Evolutionary conservation across 2,888 invertebrate genomes (phyloP).

Genomic region (Melipona beecheii): DNA sequence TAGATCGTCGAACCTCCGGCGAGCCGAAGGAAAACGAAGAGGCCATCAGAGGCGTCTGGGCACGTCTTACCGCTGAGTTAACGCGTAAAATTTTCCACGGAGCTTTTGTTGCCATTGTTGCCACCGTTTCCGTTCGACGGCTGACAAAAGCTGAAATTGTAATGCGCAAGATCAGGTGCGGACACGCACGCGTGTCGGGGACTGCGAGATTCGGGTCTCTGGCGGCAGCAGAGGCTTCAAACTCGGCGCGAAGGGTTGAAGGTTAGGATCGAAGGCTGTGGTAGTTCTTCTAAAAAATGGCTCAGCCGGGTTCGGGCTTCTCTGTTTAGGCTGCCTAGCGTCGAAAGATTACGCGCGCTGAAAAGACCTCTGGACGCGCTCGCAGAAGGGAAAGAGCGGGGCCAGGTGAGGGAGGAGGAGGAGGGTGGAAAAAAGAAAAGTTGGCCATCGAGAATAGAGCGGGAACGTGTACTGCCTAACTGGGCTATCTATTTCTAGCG

Average conservation of each 20-base stretch:
- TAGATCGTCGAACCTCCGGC: slow-evolving; percentile 1
- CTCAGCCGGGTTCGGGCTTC: no score
- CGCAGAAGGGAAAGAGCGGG: slow-evolving; percentile 19
- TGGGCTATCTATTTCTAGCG: slow-evolving; percentile 77
- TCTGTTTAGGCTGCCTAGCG: not conserved
- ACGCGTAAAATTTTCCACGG: slow-evolving; percentile 1
- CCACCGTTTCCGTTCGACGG: not conserved
- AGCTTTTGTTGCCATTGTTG: not conserved
- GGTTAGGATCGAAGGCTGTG: no score
- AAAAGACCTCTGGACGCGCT: slow-evolving; percentile 40
- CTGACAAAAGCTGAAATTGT: not conserved
- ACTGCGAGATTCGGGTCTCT: no score
- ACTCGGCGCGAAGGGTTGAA: no score
- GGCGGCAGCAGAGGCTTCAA: no score
- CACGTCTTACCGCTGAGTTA: not conserved
- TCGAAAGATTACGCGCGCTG: slow-evolving; percentile 38
- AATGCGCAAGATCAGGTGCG: no score
- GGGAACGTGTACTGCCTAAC: slow-evolving; percentile 72
- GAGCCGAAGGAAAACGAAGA: slow-evolving; percentile 3
- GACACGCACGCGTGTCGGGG: no score
- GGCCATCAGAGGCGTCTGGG: not conserved
- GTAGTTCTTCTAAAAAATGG: no score
- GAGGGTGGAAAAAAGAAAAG: slow-evolving; percentile 42
- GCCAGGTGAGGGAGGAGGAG: slow-evolving; percentile 53
- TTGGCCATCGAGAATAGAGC: slow-evolving; percentile 73